phyloP scores from a whole-genome alignment of 2,888 invertebrate genomes.

The Tetanocera ferruginea region DNA sequence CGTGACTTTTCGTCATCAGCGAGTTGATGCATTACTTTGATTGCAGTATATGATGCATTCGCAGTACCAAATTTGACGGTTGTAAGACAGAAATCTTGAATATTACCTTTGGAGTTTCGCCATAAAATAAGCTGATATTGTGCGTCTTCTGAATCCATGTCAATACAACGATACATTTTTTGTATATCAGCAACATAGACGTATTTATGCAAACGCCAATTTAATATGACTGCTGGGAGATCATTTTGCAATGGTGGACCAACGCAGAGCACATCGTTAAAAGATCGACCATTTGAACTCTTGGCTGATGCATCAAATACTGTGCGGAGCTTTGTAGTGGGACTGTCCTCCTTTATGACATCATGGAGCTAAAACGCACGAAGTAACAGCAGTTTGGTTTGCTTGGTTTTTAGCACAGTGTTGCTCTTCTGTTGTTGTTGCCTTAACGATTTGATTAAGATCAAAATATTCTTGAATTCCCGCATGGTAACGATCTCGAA shows the following conservation, averaged over 20 bases:
- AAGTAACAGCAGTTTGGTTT: neutral
- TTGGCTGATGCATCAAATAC: conserved; percentile 2
- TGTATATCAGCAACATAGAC: neutral
- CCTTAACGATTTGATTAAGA: neutral
- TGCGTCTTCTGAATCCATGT: conserved; percentile 24
- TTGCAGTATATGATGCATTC: conserved; percentile 8
- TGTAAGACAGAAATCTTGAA: conserved; percentile 28
- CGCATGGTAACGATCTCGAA: neutral
- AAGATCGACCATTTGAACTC: too few relatives aligned
- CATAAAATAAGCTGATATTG: conserved; percentile 32
- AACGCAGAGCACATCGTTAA: too few relatives aligned
- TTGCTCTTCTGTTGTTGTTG: neutral
- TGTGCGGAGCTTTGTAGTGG: neutral
- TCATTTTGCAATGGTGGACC: conserved; percentile 19
- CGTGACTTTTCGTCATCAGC: conserved; percentile 22
- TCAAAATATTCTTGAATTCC: conserved; percentile 25
- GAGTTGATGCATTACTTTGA: conserved; percentile 10
- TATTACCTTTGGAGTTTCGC: conserved; percentile 10
- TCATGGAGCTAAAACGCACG: conserved; percentile 26
- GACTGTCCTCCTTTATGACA: neutral
- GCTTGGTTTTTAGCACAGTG: neutral
- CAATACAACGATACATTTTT: conserved; percentile 2
- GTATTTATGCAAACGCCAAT: conserved; percentile 14
- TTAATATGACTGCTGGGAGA: conserved; percentile 38
- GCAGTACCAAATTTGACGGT: conserved; percentile 35